Base-by-base conservation (phyloP, 1,140 invertebrate species). In the Drosophila ananassae region DNA sequence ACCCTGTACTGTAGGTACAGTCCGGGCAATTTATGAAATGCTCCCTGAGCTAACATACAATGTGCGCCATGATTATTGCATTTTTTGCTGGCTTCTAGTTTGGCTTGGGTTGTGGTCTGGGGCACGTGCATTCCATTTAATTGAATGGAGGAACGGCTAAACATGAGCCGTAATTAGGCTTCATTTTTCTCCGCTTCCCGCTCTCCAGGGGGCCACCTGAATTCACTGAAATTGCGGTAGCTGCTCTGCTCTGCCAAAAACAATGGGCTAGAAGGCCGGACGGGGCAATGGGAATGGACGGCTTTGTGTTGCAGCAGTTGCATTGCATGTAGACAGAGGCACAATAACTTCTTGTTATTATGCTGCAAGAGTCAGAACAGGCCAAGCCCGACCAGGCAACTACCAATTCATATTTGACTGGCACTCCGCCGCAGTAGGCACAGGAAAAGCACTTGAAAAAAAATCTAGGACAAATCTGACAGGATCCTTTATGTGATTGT, bases 401-500 rank as follows among this genome's bases (percentile, higher is more conserved):
- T 73, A 52, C 78, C 79, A 87, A 87, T 87, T 87, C 75, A 87
- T 87, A 87, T 87, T 87, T 87, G 82, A 87, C 83, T 82, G 83
- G 52, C 71, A 87, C 83, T 87, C 83, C 69, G 69, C 58, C 72
- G 52, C 52, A 69, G 63, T 87, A 82, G 81, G 82, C 82, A 24
- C 72, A 72, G 77, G 56, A 48, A 30, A 32, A 39, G 34, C 66
- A 67, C 63, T 67, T 0, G 7, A 4, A 32, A 1, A 48, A 48
- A 53, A 41, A 39, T 1, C 1, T 22, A 10, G 0, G 4, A 2
- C 34, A 37, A 37, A 37, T 1, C 34, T 37, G 34, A 0, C 6
- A 7, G n/a, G 2, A 44, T 12, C 3, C 12, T 9, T 25, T 17
- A 41, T 6, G 25, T 25, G 25, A 28, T 28, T 28, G 6, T 28